These are phyloP conservation scores for Platysternon megacephalum DNA, from an alignment of 2,113 vertebrate genomes.

Conservation along the genomic window DNA sequence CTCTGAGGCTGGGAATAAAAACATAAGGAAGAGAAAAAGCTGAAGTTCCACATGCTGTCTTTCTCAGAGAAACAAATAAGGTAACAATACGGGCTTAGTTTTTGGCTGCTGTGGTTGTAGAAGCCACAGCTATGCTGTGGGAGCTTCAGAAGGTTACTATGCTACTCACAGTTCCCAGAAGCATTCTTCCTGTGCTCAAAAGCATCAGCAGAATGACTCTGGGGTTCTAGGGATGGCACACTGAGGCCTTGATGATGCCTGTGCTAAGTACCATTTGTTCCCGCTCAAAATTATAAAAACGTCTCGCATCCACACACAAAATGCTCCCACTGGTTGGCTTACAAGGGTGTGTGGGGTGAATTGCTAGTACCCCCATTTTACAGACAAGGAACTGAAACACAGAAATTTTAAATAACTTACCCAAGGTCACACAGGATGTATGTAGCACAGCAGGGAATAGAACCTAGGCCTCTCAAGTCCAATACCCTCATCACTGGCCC, in stretches of 20 bases:
- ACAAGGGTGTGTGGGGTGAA: not conserved
- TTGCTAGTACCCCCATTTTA: not conserved
- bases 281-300: not conserved
- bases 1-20: constrained; percentile 28
- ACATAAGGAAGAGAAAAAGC: not conserved
- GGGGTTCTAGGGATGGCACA: not conserved
- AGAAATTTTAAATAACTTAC: not conserved
- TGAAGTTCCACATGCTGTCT: not conserved
- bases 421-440: not conserved
- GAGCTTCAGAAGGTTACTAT: not conserved
- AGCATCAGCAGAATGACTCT: not conserved
- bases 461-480: not conserved
- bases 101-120: not conserved
- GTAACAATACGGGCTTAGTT: not conserved
- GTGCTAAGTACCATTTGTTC: not conserved
- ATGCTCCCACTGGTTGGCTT: not conserved
- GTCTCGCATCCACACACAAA: not conserved
- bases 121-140: not conserved
- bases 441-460: not conserved
- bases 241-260: not conserved
- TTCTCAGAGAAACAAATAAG: constrained; percentile 8
- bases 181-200: not conserved
- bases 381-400: not conserved
- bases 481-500: not conserved
- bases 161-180: not conserved